Evolutionary conservation across 2,113 vertebrate species (phyloP), one percentile per base, ranked within the genome.

Genomic region (Panthera tigris): DNA sequence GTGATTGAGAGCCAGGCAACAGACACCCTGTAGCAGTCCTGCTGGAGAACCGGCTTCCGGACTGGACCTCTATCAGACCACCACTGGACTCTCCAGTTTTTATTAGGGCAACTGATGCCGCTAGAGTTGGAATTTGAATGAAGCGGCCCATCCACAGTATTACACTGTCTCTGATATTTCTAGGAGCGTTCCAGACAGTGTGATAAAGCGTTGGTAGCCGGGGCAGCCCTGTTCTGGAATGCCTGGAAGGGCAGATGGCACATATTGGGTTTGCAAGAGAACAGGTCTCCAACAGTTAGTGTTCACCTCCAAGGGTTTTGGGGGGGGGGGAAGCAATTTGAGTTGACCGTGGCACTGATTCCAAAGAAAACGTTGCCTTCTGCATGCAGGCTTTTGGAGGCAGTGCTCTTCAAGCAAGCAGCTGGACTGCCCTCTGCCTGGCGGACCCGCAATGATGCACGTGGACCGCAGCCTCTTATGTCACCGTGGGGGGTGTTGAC

Each of bases 261-360:
- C 25, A 41, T 80, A 88, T 76, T 71, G 91, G 65, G 81, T 95
- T 88, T 95, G 27, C 41, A 65, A 81, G 76, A 92, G 57, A 66
- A 71, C 21, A 81, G 80, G 71, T 71, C 57, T 81, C 27, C 94
- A n/a, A n/a, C 1, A 65, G 48, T 65, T 76, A 74, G 8, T 85
- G 45, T 89, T 48, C 13, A 36, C 66, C 36, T 83, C 8, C 5
- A 25, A 71, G 71, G 61, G 31, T 84, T 74, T 88, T 55, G 15
- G 33, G 61, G 27, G 9, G 74, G 27, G 9, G 10, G 8, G 18
- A 25, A 14, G 79, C 48, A 45, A 41, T 1, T n/a, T n/a, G 29
- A 29, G 52, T 74, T 0, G 27, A 50, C 21, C 7, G n/a, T 8
- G 45, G 76, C 39, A 61, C 57, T 50, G 87, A 71, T 69, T 93